These are phyloP conservation scores for Lucifuga dentata DNA, from an alignment of 2,113 vertebrate genomes.

Conservation along the genomic window DNA sequence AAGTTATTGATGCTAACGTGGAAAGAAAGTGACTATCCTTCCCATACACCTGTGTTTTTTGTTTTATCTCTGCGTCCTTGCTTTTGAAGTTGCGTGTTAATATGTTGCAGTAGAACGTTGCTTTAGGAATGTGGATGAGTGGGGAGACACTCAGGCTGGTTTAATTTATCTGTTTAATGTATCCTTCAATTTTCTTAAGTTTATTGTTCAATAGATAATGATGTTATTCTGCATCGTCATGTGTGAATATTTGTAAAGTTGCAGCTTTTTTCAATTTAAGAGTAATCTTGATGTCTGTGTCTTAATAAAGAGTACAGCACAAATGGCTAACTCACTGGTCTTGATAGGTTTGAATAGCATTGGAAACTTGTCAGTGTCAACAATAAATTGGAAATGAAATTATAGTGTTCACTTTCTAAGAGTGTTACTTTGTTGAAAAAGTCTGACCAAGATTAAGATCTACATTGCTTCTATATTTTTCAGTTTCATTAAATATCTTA, in stretches of 20 bases:
- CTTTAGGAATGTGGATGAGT: not conserved
- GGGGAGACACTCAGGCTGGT: not conserved
- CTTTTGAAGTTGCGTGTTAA: not conserved
- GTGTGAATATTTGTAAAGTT: not conserved
- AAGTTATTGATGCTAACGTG: too few species aligned
- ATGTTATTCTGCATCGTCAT: not conserved
- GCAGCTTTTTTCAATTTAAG: not conserved
- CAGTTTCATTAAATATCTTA: not conserved
- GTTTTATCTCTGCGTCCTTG: slow-evolving; percentile 4
- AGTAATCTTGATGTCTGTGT: not conserved
- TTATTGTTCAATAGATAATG: not conserved
- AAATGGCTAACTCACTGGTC: not conserved
- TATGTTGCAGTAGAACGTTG: not conserved
- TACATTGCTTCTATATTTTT: not conserved
- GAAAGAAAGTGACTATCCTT: too few species aligned
- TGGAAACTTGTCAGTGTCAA: not conserved
- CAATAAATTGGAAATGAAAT: not conserved
- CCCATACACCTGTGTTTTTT: too few species aligned
- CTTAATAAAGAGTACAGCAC: not conserved
- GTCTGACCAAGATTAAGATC: not conserved
- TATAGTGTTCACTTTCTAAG: not conserved
- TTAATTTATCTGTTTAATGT: not conserved
- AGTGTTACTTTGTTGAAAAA: slow-evolving; percentile 1
- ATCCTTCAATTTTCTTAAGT: not conserved
- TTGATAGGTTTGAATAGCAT: not conserved